These are phyloP conservation scores for Bagarius yarrelli DNA, from an alignment of 2,113 vertebrate genomes.

Conservation along the genomic window DNA sequence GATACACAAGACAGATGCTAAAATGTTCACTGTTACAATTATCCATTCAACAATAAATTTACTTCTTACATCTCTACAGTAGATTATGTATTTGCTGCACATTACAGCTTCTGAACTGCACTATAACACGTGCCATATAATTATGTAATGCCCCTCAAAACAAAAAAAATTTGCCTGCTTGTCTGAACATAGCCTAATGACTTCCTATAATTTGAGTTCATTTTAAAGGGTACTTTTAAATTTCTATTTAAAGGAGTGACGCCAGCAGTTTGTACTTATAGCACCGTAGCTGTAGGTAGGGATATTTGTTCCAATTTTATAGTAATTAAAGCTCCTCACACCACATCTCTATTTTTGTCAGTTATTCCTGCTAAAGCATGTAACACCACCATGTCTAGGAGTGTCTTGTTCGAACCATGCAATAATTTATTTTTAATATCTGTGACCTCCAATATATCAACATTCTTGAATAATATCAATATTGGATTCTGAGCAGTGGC, in stretches of 20 bases:
- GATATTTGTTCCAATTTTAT: constrained; percentile 43
- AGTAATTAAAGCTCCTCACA: constrained; percentile 33
- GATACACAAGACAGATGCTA: not conserved
- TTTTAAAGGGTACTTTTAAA: not conserved
- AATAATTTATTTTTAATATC: constrained; percentile 40
- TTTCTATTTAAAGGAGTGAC: constrained; percentile 13
- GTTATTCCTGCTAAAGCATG: constrained; percentile 28
- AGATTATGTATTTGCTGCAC: not conserved
- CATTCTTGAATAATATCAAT: constrained; percentile 10
- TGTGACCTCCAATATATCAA: constrained; percentile 47
- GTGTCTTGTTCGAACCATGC: constrained; percentile 13
- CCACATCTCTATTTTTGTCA: constrained; percentile 22
- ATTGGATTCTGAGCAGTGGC: constrained; percentile 50
- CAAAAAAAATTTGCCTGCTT: not conserved
- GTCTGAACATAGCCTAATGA: constrained; percentile 11
- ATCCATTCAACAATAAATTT: too few relatives aligned
- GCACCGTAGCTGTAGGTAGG: constrained; percentile 13
- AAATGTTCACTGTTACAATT: not conserved
- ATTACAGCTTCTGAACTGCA: not conserved
- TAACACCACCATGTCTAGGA: constrained; percentile 22
- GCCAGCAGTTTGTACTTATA: not conserved
- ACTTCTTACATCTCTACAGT: not conserved
- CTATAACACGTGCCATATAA: not conserved
- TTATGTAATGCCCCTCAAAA: not conserved
- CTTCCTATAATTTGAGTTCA: not conserved